A percentile compares a stretch with the other conserved stretches of the same genome.
These are phyloP conservation scores for Odontamblyopus rebecca DNA, from an alignment of 2,797 vertebrate species.

Conservation along the genomic window DNA sequence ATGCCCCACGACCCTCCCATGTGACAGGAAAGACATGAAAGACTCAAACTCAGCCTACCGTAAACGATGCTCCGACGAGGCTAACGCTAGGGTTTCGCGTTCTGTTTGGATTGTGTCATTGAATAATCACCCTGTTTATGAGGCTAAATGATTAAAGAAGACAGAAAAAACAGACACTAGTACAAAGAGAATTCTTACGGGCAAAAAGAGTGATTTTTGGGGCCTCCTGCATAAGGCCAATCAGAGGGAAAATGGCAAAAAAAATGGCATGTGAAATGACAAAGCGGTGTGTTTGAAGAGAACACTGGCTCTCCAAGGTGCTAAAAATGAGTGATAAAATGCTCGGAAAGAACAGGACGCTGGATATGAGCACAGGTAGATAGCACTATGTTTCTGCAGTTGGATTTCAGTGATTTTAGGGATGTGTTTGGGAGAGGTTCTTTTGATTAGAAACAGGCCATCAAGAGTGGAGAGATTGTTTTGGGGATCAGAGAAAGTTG, in stretches of 20 bases:
- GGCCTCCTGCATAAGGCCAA: not conserved
- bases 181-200: not conserved
- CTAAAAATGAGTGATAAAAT: constrained; percentile 5
- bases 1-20: constrained; percentile 47
- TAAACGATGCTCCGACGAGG: constrained; percentile 5
- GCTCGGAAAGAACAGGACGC: not conserved
- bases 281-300: constrained; percentile 10
- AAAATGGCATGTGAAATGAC: constrained; percentile 10
- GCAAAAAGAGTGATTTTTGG: not conserved
- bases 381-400: too few species aligned
- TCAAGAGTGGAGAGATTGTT: too few species aligned
- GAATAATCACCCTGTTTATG: constrained; percentile 15
- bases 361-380: not conserved
- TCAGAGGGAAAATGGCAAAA: constrained; percentile 4
- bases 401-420: too few species aligned
- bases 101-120: constrained; percentile 7
- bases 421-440: too few species aligned
- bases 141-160: constrained; percentile 14
- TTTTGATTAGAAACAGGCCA: too few species aligned
- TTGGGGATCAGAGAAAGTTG: too few species aligned
- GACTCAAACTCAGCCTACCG: constrained; percentile 10
- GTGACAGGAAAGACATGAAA: constrained; percentile 35
- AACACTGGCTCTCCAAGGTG: not conserved
- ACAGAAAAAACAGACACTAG: not conserved
- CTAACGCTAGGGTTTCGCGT: constrained; percentile 7